These are phyloP conservation scores for Lomographa bimaculata DNA, from an alignment of 2,888 invertebrate species.

Conservation along the genomic window DNA sequence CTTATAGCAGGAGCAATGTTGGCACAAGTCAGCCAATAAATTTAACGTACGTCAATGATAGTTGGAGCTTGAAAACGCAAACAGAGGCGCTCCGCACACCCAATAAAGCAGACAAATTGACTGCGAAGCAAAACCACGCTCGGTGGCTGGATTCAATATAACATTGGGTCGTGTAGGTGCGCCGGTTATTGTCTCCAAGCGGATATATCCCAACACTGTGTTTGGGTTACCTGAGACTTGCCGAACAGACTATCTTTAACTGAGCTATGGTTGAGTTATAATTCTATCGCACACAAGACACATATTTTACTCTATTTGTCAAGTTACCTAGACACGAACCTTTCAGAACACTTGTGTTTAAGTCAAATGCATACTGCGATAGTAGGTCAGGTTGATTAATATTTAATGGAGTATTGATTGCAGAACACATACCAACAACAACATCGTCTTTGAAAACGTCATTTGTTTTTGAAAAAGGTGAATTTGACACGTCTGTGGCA, in stretches of 20 bases:
- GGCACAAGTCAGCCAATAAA: conserved; percentile 42
- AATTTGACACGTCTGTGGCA: conserved; percentile 36
- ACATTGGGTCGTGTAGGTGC: conserved; percentile 53
- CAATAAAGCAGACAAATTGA: conserved; percentile 75
- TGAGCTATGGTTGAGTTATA: too few species aligned
- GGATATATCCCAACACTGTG: conserved; percentile 53
- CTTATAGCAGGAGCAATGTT: conserved; percentile 7
- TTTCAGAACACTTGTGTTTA: too few species aligned
- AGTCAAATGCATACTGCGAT: too few species aligned
- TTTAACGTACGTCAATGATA: conserved; percentile 38
- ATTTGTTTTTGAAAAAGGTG: conserved; percentile 3
- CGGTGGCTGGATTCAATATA: conserved; percentile 62
- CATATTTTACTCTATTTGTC: too few species aligned
- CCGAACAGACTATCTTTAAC: too few species aligned
- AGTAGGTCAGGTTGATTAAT: too few species aligned
- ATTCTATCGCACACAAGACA: too few species aligned
- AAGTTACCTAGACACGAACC: too few species aligned
- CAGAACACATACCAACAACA: background rate
- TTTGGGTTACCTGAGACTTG: conserved; percentile 35
- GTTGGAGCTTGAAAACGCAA: conserved; percentile 47
- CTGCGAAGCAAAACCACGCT: conserved; percentile 67
- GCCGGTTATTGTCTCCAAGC: conserved; percentile 65
- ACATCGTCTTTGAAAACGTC: background rate
- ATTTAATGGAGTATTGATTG: background rate
- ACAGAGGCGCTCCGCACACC: conserved; percentile 55